Base-by-base conservation (phyloP, 2,797 vertebrate species). In the Artibeus lituratus region DNA sequence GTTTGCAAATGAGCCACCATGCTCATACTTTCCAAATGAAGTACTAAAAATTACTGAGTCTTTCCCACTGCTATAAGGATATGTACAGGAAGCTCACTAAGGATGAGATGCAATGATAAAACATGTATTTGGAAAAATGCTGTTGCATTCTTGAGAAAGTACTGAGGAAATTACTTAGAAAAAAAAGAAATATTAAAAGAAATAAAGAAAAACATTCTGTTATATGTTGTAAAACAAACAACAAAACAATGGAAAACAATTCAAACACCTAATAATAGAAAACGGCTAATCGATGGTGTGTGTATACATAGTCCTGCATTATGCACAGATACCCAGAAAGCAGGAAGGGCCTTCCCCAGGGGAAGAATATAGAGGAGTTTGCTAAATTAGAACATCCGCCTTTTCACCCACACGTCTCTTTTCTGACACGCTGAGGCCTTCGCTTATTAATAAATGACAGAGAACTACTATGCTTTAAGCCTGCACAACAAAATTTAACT, bases 131-230 rank as follows among this genome's bases (percentile, higher is more conserved):
- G 39, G 42, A 49, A 86, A 96, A 37, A 62, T 70, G 19, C 14
- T 88, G 51, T 59, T 90, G 8, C 19, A 90, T 9, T 92, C 53
- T 55, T 87, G 5, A 24, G 44, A 93, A 88, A 18, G 11, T 73
- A 85, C 57, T 87, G 80, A 92, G 26, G 42, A 85, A 18, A 74
- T 83, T 77, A 94, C 73, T 94, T 51, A 87, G 55, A 88, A 95
- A 90, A 93, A 65, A 65, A 92, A 39, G 42, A 85, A 82, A 80
- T 6, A 39, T 37, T 84, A n/a, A n/a, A n/a, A n/a, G n/a, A n/a
- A n/a, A 24, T 89, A 67, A 96, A 81, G 55, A 26, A 67, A 83
- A 85, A 51, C 7, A 37, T 53, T 67, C 8, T 70, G 18, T 59
- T 74, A 18, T n/a, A 76, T 72, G 19, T 44, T 51, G 14, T 24